A percentile compares a stretch with the other conserved stretches of the same genome.
Evolutionary conservation across 2,797 vertebrate genomes (phyloP).

Genomic region (Centroberyx gerrardi): DNA sequence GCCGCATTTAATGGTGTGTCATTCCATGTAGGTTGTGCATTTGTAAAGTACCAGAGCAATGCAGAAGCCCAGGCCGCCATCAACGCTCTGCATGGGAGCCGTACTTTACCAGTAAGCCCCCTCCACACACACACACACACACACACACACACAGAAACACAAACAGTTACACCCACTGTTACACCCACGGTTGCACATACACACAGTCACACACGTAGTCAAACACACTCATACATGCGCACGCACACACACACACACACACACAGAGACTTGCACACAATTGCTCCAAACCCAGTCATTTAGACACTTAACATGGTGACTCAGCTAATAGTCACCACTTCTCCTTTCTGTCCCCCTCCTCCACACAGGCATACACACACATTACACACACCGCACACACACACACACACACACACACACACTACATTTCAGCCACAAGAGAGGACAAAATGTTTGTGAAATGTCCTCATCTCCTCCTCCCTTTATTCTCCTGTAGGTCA

Average conservation of each 20-base stretch:
- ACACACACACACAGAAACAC: slow-evolving; percentile 12
- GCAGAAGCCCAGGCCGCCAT: slow-evolving; percentile 86
- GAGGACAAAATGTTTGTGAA: slow-evolving; percentile 24
- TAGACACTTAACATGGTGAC: slow-evolving; percentile 65
- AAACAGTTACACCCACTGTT: slow-evolving; percentile 21
- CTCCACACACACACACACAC: slow-evolving; percentile 1
- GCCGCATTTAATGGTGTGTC: slow-evolving; percentile 62
- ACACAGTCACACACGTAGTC: slow-evolving; percentile 9
- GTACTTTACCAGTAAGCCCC: slow-evolving; percentile 83
- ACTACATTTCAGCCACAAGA: background rate
- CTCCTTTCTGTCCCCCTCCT: slow-evolving; percentile 62
- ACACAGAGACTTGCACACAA: slow-evolving; percentile 47
- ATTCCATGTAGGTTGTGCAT: slow-evolving; percentile 89
- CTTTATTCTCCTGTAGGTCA: slow-evolving; percentile 14
- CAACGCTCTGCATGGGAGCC: slow-evolving; percentile 85
- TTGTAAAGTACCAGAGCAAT: slow-evolving; percentile 95
- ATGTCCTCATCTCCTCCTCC: background rate
- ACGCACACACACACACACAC: slow-evolving; percentile 36
- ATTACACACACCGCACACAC: slow-evolving; percentile 23
- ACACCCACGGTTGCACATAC: slow-evolving; percentile 12
- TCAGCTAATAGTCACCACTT: slow-evolving; percentile 72
- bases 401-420: slow-evolving; percentile 32
- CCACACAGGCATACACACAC: slow-evolving; percentile 37
- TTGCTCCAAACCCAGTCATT: slow-evolving; percentile 65
- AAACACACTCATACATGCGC: slow-evolving; percentile 5